phyloP scores from a whole-genome alignment of 2,113 vertebrate species.

The Aspiorhynchus laticeps region DNA sequence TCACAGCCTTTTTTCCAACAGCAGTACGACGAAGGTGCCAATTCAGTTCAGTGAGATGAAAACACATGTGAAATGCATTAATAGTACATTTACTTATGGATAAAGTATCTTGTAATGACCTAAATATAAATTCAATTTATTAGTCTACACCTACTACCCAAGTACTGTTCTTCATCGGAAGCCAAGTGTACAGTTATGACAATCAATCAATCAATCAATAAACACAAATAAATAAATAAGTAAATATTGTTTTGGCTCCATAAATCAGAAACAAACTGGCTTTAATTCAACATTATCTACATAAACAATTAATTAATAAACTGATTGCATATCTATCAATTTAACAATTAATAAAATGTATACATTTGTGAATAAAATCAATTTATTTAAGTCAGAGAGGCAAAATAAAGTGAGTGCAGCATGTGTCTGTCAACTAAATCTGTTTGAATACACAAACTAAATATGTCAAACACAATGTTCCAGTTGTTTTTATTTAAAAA shows the following conservation, averaged over 20 bases:
- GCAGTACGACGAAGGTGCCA: background rate
- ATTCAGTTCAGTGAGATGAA: constrained; percentile 1
- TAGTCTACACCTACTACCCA: background rate
- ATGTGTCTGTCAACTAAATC: background rate
- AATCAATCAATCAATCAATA: background rate
- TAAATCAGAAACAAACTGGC: background rate
- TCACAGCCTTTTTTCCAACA: constrained; percentile 21
- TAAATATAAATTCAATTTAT: background rate
- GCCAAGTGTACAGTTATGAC: background rate
- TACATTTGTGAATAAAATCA: background rate
- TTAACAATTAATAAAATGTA: background rate
- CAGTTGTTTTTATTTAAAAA: background rate
- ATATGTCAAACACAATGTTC: constrained; percentile 3
- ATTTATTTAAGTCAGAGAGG: background rate
- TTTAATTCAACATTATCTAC: background rate
- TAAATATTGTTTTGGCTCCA: background rate
- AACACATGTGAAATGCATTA: background rate
- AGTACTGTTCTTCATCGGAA: background rate
- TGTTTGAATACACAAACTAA: constrained; percentile 1
- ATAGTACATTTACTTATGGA: background rate
- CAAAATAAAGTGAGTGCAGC: background rate
- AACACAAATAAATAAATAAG: background rate
- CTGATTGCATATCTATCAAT: no score
- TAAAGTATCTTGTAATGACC: background rate
- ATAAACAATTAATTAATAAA: background rate